Conservation (phyloP, 2,113 vertebrate species). For the Campylomormyrus numenius region DNA sequence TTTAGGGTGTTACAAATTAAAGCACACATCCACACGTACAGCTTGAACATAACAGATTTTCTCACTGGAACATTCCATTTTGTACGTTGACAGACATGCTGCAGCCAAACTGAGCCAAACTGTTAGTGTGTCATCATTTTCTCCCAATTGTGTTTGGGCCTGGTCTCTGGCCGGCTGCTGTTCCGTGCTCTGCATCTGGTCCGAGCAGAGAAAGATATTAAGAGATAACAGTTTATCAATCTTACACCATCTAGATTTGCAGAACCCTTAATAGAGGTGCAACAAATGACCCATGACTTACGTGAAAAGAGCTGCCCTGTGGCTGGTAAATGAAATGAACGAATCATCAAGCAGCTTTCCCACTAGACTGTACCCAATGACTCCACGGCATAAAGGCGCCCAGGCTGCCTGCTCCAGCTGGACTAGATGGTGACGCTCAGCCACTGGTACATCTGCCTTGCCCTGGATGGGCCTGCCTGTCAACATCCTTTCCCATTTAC, state of each 20-base stretch:
- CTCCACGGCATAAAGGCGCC: neutral
- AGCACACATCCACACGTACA: neutral
- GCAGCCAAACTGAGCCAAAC: neutral
- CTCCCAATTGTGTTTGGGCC: neutral
- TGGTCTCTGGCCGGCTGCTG: neutral
- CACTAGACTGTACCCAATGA: neutral
- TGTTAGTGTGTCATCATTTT: neutral
- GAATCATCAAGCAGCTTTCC: neutral
- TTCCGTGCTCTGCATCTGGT: neutral
- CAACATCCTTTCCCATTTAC: neutral
- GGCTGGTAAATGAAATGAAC: neutral
- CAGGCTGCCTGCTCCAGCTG: neutral
- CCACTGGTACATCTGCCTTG: neutral
- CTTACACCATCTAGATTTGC: neutral
- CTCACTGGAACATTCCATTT: neutral
- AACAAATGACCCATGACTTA: neutral
- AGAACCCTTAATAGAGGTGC: neutral
- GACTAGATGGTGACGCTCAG: neutral
- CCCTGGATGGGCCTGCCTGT: neutral
- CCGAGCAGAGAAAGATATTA: neutral
- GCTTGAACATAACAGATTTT: neutral
- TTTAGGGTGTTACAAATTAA: neutral
- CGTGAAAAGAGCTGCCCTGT: neutral
- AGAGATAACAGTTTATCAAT: neutral
- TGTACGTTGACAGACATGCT: neutral